phyloP scores from a whole-genome alignment of 1,140 invertebrate species.

The Drosophila saltans region DNA sequence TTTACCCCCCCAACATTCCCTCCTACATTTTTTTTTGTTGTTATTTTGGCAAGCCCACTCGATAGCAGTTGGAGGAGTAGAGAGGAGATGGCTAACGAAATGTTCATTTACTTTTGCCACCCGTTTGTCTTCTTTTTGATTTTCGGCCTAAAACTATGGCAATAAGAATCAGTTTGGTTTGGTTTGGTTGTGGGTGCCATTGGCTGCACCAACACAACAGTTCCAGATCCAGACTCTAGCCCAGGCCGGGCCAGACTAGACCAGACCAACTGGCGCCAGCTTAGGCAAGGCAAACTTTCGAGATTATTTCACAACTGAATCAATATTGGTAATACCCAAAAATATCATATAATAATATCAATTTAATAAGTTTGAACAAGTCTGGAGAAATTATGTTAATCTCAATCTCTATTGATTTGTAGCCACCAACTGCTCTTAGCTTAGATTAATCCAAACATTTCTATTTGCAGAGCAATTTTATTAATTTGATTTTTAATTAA shows the following conservation, averaged over 20 bases:
- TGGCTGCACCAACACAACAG: conserved; percentile 31
- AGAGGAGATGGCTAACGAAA: conserved; percentile 31
- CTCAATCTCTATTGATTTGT: background rate
- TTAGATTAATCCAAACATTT: no score
- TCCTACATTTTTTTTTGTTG: background rate
- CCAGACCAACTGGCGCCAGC: conserved; percentile 6
- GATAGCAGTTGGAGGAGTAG: conserved; percentile 32
- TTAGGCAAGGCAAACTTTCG: background rate
- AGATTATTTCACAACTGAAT: conserved; percentile 6
- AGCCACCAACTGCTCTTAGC: no score
- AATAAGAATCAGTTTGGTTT: conserved; percentile 57
- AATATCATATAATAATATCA: background rate
- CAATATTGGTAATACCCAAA: background rate
- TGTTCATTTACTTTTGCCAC: conserved; percentile 10
- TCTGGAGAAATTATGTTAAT: background rate
- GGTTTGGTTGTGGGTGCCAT: conserved; percentile 39
- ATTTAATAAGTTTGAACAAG: background rate
- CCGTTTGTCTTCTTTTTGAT: conserved; percentile 66
- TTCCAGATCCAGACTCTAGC: background rate
- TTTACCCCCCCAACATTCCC: conserved; percentile 21
- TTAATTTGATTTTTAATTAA: no score
- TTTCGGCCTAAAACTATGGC: conserved; percentile 70
- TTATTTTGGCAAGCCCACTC: conserved; percentile 69
- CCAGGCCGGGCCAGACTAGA: background rate
- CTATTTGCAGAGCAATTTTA: no score